phyloP scores from a whole-genome alignment of 2,797 vertebrate genomes.

The Masticophis lateralis region DNA sequence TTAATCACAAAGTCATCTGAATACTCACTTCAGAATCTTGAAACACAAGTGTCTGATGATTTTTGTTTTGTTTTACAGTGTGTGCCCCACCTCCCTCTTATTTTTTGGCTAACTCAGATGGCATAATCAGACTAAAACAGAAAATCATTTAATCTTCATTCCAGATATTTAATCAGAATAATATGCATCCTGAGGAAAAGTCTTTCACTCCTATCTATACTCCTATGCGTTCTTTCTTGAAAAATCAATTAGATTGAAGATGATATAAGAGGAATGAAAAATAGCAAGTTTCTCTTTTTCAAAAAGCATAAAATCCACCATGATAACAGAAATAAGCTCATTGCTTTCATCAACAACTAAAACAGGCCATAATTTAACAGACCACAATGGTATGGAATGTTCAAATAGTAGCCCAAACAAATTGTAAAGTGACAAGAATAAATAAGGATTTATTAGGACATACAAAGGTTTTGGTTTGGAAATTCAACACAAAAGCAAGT shows the following conservation, averaged over 20 bases:
- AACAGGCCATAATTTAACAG: neutral
- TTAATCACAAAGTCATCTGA: conserved; percentile 46
- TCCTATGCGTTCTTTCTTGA: conserved; percentile 16
- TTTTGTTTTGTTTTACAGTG: conserved; percentile 27
- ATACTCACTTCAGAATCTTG: conserved; percentile 21
- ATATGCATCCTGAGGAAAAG: conserved; percentile 38
- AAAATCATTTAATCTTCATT: conserved; percentile 52
- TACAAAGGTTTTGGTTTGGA: neutral
- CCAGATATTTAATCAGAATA: conserved; percentile 61
- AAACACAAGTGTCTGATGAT: conserved; percentile 9
- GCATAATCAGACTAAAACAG: conserved; percentile 42
- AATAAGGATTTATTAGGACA: neutral
- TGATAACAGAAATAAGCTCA: neutral
- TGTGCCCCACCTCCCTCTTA: neutral
- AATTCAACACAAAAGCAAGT: neutral
- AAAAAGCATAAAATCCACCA: neutral
- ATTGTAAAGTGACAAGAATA: neutral
- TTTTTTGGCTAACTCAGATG: conserved; percentile 13
- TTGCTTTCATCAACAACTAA: neutral
- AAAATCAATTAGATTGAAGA: conserved; percentile 42
- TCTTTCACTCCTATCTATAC: conserved; percentile 21
- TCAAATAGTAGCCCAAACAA: neutral
- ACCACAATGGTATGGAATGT: neutral
- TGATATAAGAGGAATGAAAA: conserved; percentile 6
- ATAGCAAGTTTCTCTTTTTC: neutral